Percentiles rank a stretch among this genome's conserved stretches.
Conservation (phyloP, 2,797 vertebrate species). For the Coilia nasus region DNA sequence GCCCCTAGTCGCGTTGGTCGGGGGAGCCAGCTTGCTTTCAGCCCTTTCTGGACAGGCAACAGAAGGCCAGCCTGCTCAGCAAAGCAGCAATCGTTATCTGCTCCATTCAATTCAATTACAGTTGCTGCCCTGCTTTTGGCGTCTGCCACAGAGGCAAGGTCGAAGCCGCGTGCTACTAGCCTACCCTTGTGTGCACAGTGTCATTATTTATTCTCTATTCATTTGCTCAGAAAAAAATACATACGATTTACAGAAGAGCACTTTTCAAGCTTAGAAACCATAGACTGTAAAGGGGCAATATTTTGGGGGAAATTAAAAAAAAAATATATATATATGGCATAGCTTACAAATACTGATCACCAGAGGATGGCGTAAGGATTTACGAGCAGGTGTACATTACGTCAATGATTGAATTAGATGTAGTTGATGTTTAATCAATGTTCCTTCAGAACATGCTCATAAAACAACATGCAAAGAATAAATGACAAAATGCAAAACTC, state of each 20-base stretch:
- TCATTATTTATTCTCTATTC: not conserved
- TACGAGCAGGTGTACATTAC: not conserved
- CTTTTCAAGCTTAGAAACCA: too few relatives aligned
- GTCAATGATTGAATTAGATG: not conserved
- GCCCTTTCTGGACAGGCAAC: not conserved
- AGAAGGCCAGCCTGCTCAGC: not conserved
- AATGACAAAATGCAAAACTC: not conserved
- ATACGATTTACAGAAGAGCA: too few relatives aligned
- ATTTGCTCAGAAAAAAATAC: not conserved
- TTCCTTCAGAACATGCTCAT: not conserved
- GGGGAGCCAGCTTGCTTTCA: conserved; percentile 2
- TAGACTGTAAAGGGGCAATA: too few relatives aligned
- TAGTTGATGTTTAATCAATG: not conserved
- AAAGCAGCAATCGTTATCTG: conserved; percentile 13
- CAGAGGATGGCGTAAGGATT: not conserved
- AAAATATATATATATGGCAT: not conserved
- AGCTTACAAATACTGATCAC: not conserved
- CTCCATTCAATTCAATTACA: conserved; percentile 16
- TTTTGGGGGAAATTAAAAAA: not conserved
- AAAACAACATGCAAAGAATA: not conserved
- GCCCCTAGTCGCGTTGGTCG: not conserved
- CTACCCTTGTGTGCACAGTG: not conserved
- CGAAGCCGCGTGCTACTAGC: too few relatives aligned
- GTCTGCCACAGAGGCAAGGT: not conserved
- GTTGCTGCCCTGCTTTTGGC: not conserved